These are phyloP conservation scores for Ischnus inquisitorius DNA, from an alignment of 2,888 invertebrate species.

Conservation along the genomic window DNA sequence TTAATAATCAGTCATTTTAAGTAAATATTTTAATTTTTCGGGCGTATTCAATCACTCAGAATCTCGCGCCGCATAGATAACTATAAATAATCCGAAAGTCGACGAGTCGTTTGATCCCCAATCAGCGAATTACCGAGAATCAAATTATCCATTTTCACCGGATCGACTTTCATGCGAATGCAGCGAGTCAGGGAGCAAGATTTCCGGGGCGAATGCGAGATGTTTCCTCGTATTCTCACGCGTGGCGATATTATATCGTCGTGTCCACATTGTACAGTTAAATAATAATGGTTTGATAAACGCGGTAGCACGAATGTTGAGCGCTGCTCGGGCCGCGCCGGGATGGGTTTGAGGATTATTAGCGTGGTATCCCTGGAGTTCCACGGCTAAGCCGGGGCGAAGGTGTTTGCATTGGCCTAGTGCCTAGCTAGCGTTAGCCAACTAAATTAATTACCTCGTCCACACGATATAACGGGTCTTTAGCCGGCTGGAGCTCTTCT, in stretches of 20 bases:
- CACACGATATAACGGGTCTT: slow-evolving; percentile 83
- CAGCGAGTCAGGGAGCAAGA: not conserved
- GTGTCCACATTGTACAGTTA: slow-evolving; percentile 8
- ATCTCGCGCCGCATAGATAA: no score
- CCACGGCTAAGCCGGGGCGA: slow-evolving; percentile 69
- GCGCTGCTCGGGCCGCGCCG: slow-evolving; percentile 11
- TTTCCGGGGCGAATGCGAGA: not conserved
- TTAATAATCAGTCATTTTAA: no score
- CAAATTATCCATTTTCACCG: no score
- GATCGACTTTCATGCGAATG: not conserved
- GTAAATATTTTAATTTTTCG: no score
- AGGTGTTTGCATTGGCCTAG: slow-evolving; percentile 84
- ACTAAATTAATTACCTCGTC: slow-evolving; percentile 84
- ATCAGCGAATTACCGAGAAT: no score
- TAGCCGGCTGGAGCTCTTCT: slow-evolving; percentile 73
- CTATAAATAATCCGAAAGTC: no score
- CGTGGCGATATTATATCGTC: slow-evolving; percentile 12
- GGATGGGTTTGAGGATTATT: slow-evolving; percentile 56
- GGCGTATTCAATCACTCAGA: no score
- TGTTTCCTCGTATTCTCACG: slow-evolving; percentile 10
- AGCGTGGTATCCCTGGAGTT: slow-evolving; percentile 45
- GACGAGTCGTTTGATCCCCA: no score
- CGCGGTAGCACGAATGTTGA: not conserved
- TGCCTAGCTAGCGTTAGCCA: slow-evolving; percentile 79
- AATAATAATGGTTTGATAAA: slow-evolving; percentile 47